Evolutionary conservation across 2,888 invertebrate species (phyloP).

Genomic region (Drosophila basisetae): DNA sequence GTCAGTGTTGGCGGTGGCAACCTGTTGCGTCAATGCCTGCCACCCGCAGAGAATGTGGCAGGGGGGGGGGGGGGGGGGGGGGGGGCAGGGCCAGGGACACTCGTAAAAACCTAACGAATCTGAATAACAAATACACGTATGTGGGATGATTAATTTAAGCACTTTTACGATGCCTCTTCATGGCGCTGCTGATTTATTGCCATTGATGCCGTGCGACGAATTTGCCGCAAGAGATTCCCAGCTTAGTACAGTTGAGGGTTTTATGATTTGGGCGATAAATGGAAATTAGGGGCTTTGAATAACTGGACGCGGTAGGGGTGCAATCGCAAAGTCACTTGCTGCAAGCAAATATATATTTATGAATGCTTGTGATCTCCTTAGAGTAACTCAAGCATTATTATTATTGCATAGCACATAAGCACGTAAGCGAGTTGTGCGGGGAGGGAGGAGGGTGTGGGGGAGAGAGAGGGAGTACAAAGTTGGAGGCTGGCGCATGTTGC

Average conservation of each 20-base stretch:
- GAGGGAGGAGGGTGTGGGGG: background rate
- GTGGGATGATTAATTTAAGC: constrained; percentile 85
- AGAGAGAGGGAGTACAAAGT: background rate
- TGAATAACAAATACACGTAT: constrained; percentile 83
- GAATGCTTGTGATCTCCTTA: background rate
- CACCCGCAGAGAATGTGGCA: constrained; percentile 28
- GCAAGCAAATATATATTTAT: background rate
- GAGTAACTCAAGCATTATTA: constrained; percentile 7
- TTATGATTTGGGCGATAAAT: constrained; percentile 14
- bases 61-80: constrained; percentile 20
- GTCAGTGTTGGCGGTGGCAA: constrained; percentile 63
- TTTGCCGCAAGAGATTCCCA: constrained; percentile 51
- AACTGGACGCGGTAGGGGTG: constrained; percentile 35
- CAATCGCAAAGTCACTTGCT: constrained; percentile 19
- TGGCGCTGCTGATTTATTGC: constrained; percentile 85
- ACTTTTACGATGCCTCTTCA: constrained; percentile 84
- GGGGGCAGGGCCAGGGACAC: constrained; percentile 48
- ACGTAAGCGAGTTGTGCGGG: constrained; percentile 6
- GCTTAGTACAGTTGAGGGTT: background rate
- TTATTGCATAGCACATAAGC: constrained; percentile 18
- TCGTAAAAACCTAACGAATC: constrained; percentile 68
- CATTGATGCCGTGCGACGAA: constrained; percentile 56
- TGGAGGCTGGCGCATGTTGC: constrained; percentile 81
- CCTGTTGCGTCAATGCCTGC: constrained; percentile 70
- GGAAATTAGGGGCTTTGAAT: constrained; percentile 55